Conservation (phyloP, 1,140 invertebrate species). For the Daktulosphaira vitifoliae region DNA sequence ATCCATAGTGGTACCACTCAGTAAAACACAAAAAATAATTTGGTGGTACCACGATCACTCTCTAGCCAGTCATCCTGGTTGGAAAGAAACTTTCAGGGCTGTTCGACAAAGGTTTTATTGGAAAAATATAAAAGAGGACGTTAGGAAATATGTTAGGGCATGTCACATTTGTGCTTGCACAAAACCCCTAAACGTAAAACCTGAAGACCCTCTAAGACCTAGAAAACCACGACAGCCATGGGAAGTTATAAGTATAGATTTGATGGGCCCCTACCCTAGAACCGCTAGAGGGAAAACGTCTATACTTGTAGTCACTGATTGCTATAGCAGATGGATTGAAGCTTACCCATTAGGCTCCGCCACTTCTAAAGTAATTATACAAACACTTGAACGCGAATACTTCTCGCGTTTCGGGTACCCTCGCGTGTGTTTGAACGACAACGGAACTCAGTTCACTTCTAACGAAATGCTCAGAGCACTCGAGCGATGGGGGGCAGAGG, state of each 20-base stretch:
- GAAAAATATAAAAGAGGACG: not conserved
- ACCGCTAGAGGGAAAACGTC: not conserved
- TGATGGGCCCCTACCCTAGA: not conserved
- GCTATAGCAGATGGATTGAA: not conserved
- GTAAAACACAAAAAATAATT: not conserved
- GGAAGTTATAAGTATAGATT: not conserved
- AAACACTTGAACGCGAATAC: not conserved
- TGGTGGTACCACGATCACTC: not conserved
- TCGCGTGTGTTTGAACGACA: not conserved
- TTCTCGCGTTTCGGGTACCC: conserved; percentile 1
- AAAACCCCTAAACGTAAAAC: not conserved
- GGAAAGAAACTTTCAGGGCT: not conserved
- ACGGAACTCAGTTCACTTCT: not conserved
- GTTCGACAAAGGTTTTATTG: not conserved
- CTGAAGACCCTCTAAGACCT: not conserved
- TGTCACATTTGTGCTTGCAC: not conserved
- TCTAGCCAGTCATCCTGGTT: not conserved
- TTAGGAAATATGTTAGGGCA: not conserved
- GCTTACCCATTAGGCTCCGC: not conserved
- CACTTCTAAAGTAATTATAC: not conserved
- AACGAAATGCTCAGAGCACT: not conserved
- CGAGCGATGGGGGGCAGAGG: not conserved
- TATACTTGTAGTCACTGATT: not conserved
- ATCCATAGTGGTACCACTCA: not conserved
- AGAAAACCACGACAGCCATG: not conserved